phyloP scores from a whole-genome alignment of 2,888 invertebrate species.

The Pocota personata region DNA sequence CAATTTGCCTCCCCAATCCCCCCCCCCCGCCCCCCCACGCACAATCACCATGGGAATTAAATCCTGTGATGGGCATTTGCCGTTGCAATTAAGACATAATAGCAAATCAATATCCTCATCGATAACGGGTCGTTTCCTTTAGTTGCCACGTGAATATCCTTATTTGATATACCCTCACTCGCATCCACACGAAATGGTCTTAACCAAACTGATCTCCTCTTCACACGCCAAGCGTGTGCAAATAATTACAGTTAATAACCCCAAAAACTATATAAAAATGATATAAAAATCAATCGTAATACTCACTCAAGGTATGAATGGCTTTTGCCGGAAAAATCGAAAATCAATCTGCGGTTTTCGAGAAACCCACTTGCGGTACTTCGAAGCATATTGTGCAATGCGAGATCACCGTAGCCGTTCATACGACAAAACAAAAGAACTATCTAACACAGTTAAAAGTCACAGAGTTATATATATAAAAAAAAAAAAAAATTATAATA shows the following conservation, averaged over 20 bases:
- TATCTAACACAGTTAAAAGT: constrained; percentile 61
- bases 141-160: constrained; percentile 23
- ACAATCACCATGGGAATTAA: constrained; percentile 26
- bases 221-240: background rate
- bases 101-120: constrained; percentile 61
- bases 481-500: constrained; percentile 29
- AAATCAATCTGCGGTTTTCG: constrained; percentile 81
- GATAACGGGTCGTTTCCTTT: constrained; percentile 38
- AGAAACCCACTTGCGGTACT: constrained; percentile 79
- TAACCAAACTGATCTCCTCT: constrained; percentile 4
- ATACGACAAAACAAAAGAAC: constrained; percentile 53
- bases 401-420: constrained; percentile 62
- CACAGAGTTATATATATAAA: constrained; percentile 37
- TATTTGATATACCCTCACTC: background rate
- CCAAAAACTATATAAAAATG: background rate
- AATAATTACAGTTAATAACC: constrained; percentile 41
- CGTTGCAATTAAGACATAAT: constrained; percentile 66
- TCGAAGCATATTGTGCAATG: constrained; percentile 61
- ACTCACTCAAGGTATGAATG: constrained; percentile 82
- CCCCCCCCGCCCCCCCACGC: too few species aligned
- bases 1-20: constrained; percentile 14
- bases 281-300: constrained; percentile 10
- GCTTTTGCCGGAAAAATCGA: constrained; percentile 81
- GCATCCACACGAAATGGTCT: background rate
- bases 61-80: constrained; percentile 47